Evolutionary conservation across 2,113 vertebrate species (phyloP).

Genomic region (Cochlearius cochlearius): DNA sequence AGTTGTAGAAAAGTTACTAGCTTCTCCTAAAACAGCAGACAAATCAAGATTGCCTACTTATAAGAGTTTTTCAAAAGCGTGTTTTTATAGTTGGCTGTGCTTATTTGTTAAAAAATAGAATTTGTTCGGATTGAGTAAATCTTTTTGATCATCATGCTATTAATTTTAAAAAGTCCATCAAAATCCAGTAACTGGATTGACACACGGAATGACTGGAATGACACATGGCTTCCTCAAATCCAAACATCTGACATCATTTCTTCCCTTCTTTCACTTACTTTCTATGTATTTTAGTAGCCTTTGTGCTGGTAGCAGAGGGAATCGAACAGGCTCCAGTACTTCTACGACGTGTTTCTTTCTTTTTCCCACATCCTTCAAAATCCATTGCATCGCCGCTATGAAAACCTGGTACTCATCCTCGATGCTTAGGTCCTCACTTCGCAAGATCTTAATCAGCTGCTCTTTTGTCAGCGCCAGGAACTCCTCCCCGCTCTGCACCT

Average conservation of each 20-base stretch:
- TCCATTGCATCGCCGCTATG: conserved; percentile 91
- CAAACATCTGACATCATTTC: neutral
- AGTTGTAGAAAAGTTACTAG: neutral
- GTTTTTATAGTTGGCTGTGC: neutral
- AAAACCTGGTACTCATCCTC: conserved; percentile 98
- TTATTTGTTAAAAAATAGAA: neutral
- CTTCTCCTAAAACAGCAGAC: neutral
- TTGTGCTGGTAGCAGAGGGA: conserved; percentile 89
- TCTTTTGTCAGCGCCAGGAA: conserved; percentile 88
- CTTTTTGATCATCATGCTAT: neutral
- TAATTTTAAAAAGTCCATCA: neutral
- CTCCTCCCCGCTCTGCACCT: conserved; percentile 87
- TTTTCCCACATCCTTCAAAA: conserved; percentile 86
- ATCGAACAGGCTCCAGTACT: conserved; percentile 90
- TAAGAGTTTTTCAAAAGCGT: neutral
- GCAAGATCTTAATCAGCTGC: conserved; percentile 87
- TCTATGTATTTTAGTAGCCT: conserved; percentile 94
- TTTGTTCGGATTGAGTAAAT: neutral
- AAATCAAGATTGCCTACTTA: neutral
- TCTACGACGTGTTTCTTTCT: conserved; percentile 92
- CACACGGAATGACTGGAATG: too few relatives aligned
- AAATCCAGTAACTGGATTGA: neutral
- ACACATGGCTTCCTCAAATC: neutral
- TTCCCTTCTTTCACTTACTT: conserved; percentile 73
- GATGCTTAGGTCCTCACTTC: conserved; percentile 93